These are phyloP conservation scores for Nannobrachium achirus DNA, from an alignment of 2,113 vertebrate species.

Conservation along the genomic window DNA sequence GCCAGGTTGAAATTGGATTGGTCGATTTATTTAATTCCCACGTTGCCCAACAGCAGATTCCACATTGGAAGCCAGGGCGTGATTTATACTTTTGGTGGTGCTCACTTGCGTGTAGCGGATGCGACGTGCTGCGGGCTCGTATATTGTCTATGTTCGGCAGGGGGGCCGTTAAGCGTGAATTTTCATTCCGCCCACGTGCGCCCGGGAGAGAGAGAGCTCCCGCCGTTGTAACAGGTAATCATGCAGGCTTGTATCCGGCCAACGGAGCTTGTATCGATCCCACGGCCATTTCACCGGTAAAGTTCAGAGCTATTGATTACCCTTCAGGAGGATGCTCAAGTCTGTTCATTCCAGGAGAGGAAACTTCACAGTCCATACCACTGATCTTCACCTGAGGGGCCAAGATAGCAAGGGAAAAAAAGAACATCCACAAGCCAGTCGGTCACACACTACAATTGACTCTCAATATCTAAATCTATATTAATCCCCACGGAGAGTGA, in stretches of 20 bases:
- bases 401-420: neutral
- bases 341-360: slow-evolving; percentile 32
- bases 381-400: neutral
- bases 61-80: too few species aligned
- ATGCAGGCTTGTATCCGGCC: slow-evolving; percentile 37
- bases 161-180: too few species aligned
- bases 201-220: too few species aligned
- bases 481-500: neutral
- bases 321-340: slow-evolving; percentile 29
- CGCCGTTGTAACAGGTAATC: slow-evolving; percentile 18
- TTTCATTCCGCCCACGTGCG: too few species aligned
- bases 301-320: slow-evolving; percentile 61
- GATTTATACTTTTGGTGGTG: too few species aligned
- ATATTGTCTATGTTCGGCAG: too few species aligned
- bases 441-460: neutral
- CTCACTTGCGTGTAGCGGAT: too few species aligned
- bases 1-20: too few species aligned
- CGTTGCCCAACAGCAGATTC: too few species aligned
- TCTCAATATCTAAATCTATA: neutral
- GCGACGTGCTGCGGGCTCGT: too few species aligned
- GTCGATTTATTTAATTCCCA: too few species aligned
- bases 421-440: slow-evolving; percentile 19
- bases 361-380: slow-evolving; percentile 19
- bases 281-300: slow-evolving; percentile 55
- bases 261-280: slow-evolving; percentile 46